Conservation (phyloP, 2,888 invertebrate species). For the Polydrusus pterygomalis region DNA sequence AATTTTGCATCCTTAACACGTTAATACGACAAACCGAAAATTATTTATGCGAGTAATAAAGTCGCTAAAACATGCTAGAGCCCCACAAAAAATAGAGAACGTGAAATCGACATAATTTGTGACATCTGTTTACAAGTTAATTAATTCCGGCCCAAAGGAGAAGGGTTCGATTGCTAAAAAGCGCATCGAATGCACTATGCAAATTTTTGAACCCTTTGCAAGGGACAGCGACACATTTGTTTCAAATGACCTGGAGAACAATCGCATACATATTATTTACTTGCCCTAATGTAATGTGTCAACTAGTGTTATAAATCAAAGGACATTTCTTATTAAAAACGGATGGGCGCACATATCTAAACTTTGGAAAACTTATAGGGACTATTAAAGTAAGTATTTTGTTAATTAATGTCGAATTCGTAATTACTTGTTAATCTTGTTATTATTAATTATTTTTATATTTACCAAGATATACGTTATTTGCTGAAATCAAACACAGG, state of each 20-base stretch:
- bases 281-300: constrained; percentile 36
- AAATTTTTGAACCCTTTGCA: constrained; percentile 61
- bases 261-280: constrained; percentile 41
- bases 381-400: too few species aligned
- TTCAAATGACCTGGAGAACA: constrained; percentile 61
- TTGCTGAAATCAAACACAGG: too few species aligned
- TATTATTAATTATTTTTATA: too few species aligned
- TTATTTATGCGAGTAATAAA: constrained; percentile 45
- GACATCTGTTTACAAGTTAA: constrained; percentile 69
- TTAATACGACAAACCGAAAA: constrained; percentile 56
- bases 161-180: constrained; percentile 60
- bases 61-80: constrained; percentile 53
- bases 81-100: constrained; percentile 42
- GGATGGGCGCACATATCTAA: too few species aligned
- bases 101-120: constrained; percentile 57
- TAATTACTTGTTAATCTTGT: too few species aligned
- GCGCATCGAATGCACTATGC: constrained; percentile 65
- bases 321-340: neutral
- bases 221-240: constrained; percentile 62
- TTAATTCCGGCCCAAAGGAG: constrained; percentile 55
- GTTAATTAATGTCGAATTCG: too few species aligned
- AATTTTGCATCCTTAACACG: too few species aligned
- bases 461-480: too few species aligned
- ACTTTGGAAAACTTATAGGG: too few species aligned
- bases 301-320: constrained; percentile 21